Conservation (phyloP, 2,888 invertebrate species). For the Agrotis ipsilon region DNA sequence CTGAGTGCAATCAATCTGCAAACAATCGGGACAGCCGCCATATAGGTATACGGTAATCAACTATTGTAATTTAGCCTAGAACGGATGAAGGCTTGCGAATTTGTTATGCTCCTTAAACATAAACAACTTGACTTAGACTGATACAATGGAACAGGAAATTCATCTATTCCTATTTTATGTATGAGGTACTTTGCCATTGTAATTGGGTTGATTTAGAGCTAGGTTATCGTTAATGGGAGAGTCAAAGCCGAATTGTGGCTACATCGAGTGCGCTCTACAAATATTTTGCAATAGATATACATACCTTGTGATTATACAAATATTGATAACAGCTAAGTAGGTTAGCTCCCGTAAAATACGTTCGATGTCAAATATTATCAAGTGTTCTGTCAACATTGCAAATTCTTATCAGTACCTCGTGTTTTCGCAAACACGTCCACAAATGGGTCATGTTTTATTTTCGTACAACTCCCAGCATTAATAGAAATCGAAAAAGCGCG, state of each 20-base stretch:
- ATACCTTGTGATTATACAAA: conserved; percentile 82
- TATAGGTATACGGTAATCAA: conserved; percentile 61
- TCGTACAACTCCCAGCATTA: conserved; percentile 71
- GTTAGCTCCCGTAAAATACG: conserved; percentile 86
- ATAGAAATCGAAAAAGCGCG: conserved; percentile 74
- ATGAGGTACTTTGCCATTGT: conserved; percentile 40
- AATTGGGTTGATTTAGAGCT: conserved; percentile 37
- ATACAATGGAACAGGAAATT: conserved; percentile 59
- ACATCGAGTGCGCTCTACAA: conserved; percentile 61
- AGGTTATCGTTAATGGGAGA: conserved; percentile 36
- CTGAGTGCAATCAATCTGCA: conserved; percentile 74
- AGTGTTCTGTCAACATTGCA: conserved; percentile 85
- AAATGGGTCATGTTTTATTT: conserved; percentile 86
- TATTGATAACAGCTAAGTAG: conserved; percentile 87
- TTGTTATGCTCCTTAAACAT: conserved; percentile 58
- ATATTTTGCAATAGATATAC: conserved; percentile 79
- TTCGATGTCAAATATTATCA: conserved; percentile 88
- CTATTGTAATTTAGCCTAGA: conserved; percentile 66
- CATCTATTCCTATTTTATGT: conserved; percentile 37
- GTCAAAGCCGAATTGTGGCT: conserved; percentile 48
- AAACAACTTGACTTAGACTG: conserved; percentile 54
- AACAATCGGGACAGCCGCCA: conserved; percentile 76
- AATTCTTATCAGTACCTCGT: conserved; percentile 84
- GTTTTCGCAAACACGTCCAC: conserved; percentile 80
- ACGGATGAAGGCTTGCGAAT: conserved; percentile 61